phyloP scores from a whole-genome alignment of 2,113 vertebrate genomes.

The Heterotis niloticus region DNA sequence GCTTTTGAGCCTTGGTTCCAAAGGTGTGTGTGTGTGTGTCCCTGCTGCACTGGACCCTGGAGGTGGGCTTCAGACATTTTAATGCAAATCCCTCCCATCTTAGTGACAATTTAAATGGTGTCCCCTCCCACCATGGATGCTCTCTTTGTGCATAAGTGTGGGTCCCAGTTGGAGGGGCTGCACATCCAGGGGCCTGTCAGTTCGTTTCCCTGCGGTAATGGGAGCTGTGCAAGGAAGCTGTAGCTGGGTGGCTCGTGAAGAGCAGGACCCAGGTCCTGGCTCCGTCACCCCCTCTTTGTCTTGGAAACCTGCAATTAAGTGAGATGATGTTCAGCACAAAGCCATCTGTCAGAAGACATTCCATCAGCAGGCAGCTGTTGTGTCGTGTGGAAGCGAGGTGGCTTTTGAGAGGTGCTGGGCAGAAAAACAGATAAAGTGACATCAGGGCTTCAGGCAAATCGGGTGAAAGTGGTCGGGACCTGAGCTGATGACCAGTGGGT shows the following conservation, averaged over 20 bases:
- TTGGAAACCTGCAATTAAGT: not conserved
- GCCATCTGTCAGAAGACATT: conserved; percentile 12
- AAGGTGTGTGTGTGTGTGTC: not conserved
- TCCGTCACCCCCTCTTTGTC: not conserved
- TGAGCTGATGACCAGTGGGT: too few species aligned
- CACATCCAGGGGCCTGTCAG: not conserved
- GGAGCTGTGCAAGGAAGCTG: not conserved
- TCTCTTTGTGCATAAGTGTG: not conserved
- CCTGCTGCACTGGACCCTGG: not conserved
- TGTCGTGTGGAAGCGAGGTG: not conserved
- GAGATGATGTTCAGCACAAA: not conserved
- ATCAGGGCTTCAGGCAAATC: too few species aligned
- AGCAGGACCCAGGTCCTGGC: too few species aligned
- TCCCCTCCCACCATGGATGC: not conserved
- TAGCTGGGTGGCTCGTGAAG: too few species aligned
- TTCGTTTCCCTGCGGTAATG: not conserved
- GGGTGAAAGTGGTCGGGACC: too few species aligned
- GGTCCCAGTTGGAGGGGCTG: too few species aligned
- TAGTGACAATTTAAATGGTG: conserved; percentile 18
- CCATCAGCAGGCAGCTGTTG: not conserved
- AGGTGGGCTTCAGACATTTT: conserved; percentile 7
- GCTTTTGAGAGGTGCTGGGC: not conserved
- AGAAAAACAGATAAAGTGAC: too few species aligned
- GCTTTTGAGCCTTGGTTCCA: not conserved
- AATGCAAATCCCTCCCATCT: not conserved